These are phyloP conservation scores for Marronus borbonicus DNA, from an alignment of 2,888 invertebrate genomes.

Conservation along the genomic window DNA sequence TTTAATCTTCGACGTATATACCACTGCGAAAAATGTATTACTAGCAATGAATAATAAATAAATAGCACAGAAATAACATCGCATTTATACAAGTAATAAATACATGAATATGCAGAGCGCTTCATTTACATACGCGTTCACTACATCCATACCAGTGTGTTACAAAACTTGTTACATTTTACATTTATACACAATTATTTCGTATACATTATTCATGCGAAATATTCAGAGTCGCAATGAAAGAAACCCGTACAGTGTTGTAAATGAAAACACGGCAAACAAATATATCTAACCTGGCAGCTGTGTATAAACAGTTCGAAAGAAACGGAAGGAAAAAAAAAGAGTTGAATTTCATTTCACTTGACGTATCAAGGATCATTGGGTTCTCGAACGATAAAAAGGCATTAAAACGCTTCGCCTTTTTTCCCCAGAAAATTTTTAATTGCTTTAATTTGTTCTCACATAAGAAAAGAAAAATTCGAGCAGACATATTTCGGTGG, in stretches of 20 bases:
- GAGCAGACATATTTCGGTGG: slow-evolving; percentile 44
- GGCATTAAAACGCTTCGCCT: slow-evolving; percentile 38
- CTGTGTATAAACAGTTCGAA: slow-evolving; percentile 28
- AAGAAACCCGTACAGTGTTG: slow-evolving; percentile 10
- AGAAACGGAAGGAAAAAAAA: not conserved
- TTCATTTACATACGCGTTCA: slow-evolving; percentile 39
- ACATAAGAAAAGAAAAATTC: slow-evolving; percentile 49
- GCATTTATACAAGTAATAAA: slow-evolving; percentile 41
- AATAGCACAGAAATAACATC: slow-evolving; percentile 37
- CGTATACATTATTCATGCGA: slow-evolving; percentile 44
- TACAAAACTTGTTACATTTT: slow-evolving; percentile 40
- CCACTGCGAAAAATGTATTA: slow-evolving; percentile 22
- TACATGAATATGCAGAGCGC: slow-evolving; percentile 40
- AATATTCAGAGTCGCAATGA: slow-evolving; percentile 27
- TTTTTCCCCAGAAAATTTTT: slow-evolving; percentile 49
- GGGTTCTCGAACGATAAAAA: slow-evolving; percentile 39
- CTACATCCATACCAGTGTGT: slow-evolving; percentile 22
- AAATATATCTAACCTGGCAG: slow-evolving; percentile 30
- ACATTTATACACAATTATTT: slow-evolving; percentile 38
- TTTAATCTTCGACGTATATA: not conserved
- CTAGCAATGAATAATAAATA: slow-evolving; percentile 30
- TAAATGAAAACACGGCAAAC: slow-evolving; percentile 6
- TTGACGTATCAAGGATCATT: slow-evolving; percentile 37
- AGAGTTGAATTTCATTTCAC: slow-evolving; percentile 19
- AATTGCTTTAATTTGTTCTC: slow-evolving; percentile 54